A percentile compares a stretch with the other conserved stretches of the same genome.
Evolutionary conservation across 1,140 invertebrate genomes (phyloP).

Genomic region (Drosophila sproati): DNA sequence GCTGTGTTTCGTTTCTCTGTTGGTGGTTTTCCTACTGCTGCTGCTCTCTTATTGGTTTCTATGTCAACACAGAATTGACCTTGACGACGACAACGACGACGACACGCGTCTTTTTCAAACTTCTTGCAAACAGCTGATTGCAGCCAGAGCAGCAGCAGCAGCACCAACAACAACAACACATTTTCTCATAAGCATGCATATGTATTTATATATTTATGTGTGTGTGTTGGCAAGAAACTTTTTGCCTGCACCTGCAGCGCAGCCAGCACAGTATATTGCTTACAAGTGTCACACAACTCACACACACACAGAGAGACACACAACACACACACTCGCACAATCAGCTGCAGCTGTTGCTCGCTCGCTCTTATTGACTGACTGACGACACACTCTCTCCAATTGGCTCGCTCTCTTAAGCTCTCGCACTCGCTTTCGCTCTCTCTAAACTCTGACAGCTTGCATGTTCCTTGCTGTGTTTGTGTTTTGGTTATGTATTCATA

Average conservation of each 20-base stretch:
- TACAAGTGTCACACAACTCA: constrained; percentile 31
- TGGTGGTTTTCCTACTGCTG: constrained; percentile 43
- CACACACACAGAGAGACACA: constrained; percentile 15
- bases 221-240: constrained; percentile 5
- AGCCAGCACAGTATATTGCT: constrained; percentile 21
- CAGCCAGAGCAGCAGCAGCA: constrained; percentile 25
- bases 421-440: constrained; percentile 9
- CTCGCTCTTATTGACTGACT: constrained; percentile 11
- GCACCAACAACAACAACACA: constrained; percentile 12
- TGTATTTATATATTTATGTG: not conserved
- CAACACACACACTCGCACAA: constrained; percentile 10
- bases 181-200: not conserved
- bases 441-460: not conserved
- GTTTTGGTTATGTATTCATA: constrained; percentile 19
- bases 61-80: constrained; percentile 78
- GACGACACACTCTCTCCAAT: constrained; percentile 8
- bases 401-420: constrained; percentile 1
- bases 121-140: constrained; percentile 62
- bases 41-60: constrained; percentile 57
- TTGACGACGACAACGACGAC: constrained; percentile 48
- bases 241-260: constrained; percentile 33
- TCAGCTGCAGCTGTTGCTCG: constrained; percentile 50
- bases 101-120: constrained; percentile 41
- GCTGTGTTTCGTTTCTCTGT: constrained; percentile 4
- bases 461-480: not conserved